Base-by-base conservation (phyloP, 2,888 invertebrate species). In the Acleris holmiana region DNA sequence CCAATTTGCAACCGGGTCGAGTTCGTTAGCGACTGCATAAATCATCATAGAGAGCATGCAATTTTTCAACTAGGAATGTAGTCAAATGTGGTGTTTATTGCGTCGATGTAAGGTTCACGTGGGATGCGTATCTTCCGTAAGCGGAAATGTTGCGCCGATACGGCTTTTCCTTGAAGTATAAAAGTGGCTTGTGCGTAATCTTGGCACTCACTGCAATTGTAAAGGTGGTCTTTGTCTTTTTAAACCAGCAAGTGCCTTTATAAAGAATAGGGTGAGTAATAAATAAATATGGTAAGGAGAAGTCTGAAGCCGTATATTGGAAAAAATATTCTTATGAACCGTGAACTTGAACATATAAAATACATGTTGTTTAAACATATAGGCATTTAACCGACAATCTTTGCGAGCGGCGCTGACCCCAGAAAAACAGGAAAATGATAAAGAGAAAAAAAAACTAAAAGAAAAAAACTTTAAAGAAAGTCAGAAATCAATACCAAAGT, bases 101-200 rank as follows among this genome's bases (percentile, higher is more conserved):
- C 18, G 10, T 47, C 7, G 18, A 17, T 7, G 17, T 47, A 47
- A 17, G 18, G 47, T 47, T 18, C 47, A 18, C 47, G 18, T 47
- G 10, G 10, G 10, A 17, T 17, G n/a, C 7, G n/a, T 44, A 19
- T 47, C 18, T 18, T 18, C 18, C 19, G 19, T 40, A 53, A 40
- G 23, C 21, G 55, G 55, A 55, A 55, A 41, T 44, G 44, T 44
- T 44, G 44, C 35, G 35, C 44, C 44, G n/a, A 53, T 21, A 19
- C 21, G 17, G n/a, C 19, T 55, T 55, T 55, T 44, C 44, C 55
- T 55, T 55, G 44, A 55, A 10, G 41, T 44, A 55, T 55, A 41
- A 55, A 55, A 55, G 44, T 55, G 23, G 41, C 21, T 55, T 44
- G 55, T 18, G 51, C 53, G 15, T 53, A 40, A 40, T 40, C 53